These are phyloP conservation scores for Agrochola macilenta DNA, from an alignment of 2,888 invertebrate species.

Conservation along the genomic window DNA sequence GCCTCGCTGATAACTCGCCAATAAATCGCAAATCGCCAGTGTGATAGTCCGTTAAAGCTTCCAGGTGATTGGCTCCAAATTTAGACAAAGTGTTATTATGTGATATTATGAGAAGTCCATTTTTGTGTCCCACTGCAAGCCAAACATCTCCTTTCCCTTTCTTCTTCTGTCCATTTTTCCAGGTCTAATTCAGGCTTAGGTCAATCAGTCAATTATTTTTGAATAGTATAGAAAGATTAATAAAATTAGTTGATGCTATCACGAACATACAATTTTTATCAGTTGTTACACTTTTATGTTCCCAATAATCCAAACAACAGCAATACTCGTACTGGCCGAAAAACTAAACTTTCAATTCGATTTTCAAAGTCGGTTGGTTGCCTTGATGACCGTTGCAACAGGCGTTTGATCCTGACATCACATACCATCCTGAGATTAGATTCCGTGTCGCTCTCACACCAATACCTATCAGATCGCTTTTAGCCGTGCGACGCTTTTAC, in stretches of 20 bases:
- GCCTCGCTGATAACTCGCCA: no score
- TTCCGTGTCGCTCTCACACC: slow-evolving; percentile 58
- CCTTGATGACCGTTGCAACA: slow-evolving; percentile 57
- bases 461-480: slow-evolving; percentile 61
- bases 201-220: neutral
- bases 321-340: slow-evolving; percentile 17
- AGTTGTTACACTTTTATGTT: neutral
- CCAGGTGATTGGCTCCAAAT: neutral
- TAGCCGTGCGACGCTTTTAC: slow-evolving; percentile 51
- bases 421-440: slow-evolving; percentile 60
- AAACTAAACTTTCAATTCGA: slow-evolving; percentile 40
- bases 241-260: no score
- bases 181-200: neutral
- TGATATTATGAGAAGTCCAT: neutral
- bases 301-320: slow-evolving; percentile 2
- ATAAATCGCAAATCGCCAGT: no score
- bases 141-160: neutral
- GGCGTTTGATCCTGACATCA: slow-evolving; percentile 55
- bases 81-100: no score
- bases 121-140: neutral
- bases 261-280: neutral
- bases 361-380: slow-evolving; percentile 43
- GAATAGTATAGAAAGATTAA: no score
- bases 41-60: neutral
- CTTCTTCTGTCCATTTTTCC: neutral